phyloP scores from a whole-genome alignment of 1,140 invertebrate genomes.

The Tetranychus cinnabarinus region DNA sequence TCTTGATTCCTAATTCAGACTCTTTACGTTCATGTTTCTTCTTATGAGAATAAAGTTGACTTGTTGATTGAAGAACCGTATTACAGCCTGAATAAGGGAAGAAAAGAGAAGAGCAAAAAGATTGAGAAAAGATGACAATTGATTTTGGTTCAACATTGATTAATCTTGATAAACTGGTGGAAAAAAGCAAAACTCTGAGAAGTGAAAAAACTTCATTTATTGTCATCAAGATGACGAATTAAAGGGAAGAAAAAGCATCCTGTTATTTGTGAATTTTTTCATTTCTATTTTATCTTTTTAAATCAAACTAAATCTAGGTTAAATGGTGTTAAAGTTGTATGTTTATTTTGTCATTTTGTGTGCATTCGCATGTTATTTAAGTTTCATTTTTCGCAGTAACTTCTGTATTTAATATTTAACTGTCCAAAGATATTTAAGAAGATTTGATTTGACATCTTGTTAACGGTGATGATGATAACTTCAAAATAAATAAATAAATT shows the following conservation, averaged over 20 bases:
- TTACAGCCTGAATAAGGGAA: conserved; percentile 37
- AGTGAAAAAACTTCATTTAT: background rate
- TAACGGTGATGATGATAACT: background rate
- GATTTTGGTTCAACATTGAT: no score
- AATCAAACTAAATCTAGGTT: no score
- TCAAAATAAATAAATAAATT: background rate
- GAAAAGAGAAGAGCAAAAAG: background rate
- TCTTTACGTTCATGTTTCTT: conserved; percentile 84
- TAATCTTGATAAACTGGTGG: no score
- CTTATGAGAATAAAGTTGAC: conserved; percentile 91
- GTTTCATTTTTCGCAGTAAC: no score
- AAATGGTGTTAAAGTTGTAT: background rate
- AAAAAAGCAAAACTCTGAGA: no score
- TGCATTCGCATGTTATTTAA: no score
- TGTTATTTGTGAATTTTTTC: no score
- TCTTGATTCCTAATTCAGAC: conserved; percentile 53
- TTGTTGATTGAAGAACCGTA: conserved; percentile 83
- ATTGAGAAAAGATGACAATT: no score
- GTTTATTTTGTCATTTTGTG: background rate
- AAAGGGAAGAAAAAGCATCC: no score
- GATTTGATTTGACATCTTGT: background rate
- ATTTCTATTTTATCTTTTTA: no score
- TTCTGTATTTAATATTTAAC: background rate
- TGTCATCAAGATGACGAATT: no score
- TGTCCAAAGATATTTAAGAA: background rate